These are phyloP conservation scores for Sphenopsis melanotis DNA, from an alignment of 2,797 vertebrate genomes.

Conservation along the genomic window DNA sequence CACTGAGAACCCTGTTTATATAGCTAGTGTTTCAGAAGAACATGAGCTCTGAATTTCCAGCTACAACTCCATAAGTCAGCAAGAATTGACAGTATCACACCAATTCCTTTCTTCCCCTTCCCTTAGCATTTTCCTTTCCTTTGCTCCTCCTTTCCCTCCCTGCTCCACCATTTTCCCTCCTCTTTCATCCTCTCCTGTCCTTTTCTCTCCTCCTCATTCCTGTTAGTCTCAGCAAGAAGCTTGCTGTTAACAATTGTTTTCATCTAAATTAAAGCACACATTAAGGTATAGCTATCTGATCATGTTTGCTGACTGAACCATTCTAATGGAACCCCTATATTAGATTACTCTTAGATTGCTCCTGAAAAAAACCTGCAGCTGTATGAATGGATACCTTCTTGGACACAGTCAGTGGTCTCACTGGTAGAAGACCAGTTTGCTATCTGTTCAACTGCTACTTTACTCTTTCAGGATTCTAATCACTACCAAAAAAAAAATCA, in stretches of 20 bases:
- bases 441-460: neutral
- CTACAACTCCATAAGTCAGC: accelerated
- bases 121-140: neutral
- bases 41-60: neutral
- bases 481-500: neutral
- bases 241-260: neutral
- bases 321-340: neutral
- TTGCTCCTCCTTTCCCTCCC: neutral
- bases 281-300: neutral
- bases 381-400: neutral
- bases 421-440: neutral
- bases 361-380: neutral
- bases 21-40: neutral
- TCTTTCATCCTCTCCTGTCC: neutral
- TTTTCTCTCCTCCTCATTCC: neutral
- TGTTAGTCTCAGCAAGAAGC: neutral
- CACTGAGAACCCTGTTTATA: neutral
- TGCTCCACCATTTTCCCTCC: accelerated
- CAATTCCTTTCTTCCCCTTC: neutral
- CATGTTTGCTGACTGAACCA: neutral
- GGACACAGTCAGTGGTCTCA: neutral
- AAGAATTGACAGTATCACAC: neutral
- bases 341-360: neutral
- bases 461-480: neutral
- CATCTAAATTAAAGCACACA: neutral